Percentiles rank a stretch among this genome's conserved stretches.
These are phyloP conservation scores for Sternotherus odoratus DNA, from an alignment of 2,797 vertebrate genomes.

Conservation along the genomic window DNA sequence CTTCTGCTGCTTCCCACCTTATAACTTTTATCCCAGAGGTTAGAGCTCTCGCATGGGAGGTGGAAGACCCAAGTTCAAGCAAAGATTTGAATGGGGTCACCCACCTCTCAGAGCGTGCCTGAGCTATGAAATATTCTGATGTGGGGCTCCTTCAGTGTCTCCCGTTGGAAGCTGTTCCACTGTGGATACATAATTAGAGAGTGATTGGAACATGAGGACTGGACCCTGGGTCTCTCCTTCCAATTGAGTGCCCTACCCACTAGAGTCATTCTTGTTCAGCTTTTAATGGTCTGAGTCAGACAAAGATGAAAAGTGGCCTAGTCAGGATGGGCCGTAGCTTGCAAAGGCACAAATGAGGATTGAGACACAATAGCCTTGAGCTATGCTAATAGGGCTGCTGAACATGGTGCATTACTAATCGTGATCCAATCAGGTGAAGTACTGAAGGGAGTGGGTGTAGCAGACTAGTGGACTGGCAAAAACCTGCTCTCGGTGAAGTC, in stretches of 20 bases:
- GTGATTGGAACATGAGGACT: neutral
- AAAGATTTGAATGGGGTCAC: neutral
- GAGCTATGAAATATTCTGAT: neutral
- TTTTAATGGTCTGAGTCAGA: neutral
- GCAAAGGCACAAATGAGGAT: neutral
- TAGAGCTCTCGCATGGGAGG: neutral
- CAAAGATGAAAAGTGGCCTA: neutral
- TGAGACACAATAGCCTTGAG: neutral
- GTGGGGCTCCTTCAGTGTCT: neutral
- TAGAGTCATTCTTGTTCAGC: neutral
- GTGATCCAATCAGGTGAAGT: fast-evolving
- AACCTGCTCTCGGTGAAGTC: neutral
- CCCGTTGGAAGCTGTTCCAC: neutral
- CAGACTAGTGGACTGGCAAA: neutral
- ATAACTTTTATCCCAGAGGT: neutral
- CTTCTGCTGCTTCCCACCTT: neutral
- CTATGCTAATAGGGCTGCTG: neutral
- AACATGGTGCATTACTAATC: neutral
- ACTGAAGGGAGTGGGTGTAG: neutral
- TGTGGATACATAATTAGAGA: neutral
- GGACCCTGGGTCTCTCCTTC: neutral
- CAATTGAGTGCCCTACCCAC: neutral
- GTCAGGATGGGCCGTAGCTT: fast-evolving
- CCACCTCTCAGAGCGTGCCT: neutral
- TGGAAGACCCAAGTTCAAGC: neutral